Base-by-base conservation (phyloP, 1,140 invertebrate species). In the Mizuhopecten yessoensis region DNA sequence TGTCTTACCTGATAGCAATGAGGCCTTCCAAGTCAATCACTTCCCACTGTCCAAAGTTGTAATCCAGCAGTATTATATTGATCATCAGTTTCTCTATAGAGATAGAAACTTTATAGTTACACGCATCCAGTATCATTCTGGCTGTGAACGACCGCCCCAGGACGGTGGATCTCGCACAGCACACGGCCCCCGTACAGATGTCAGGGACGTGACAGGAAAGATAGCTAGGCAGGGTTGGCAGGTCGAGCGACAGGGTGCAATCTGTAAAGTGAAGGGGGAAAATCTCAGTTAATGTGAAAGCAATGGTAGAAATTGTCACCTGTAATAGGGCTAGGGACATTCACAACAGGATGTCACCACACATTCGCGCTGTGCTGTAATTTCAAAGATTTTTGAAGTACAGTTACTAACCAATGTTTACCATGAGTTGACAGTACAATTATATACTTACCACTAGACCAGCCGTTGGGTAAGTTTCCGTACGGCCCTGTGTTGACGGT, bases 391-490 rank as follows among this genome's bases (percentile, higher is more conserved):
- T 39, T 39, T 39, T 7, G 36, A 39, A 39, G 36, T 39, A 39
- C 13, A 13, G 36, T 39, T 39, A 39, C 13, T 13, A 39, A 39
- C 5, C 5, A 5, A 7, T 13, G 36, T 5, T 39, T 5, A 39
- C 5, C 13, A 39, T 39, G 36, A 39, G 5, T 13, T 39, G 36
- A 39, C 5, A 39, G 36, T 13, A 39, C 5, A 5, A 39, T 39
- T 39, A n/a, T 11, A 7, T 75, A n/a, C 92, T 88, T 88, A 92
- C 92, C 49, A 34, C 42, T 91, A 86, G 91, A 91, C 92, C 92
- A 92, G 33, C 92, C 91, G 45, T 36, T 86, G 20, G 20, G 34
- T 13, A 36, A 34, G 2, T 75, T 87, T 88, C 75, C 33, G 33
- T 75, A 90, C 33, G 89, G 92, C n/a, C 57, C 29, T 0, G 36